These are phyloP conservation scores for Portunus trituberculatus DNA, from an alignment of 1,140 invertebrate genomes.

Conservation along the genomic window DNA sequence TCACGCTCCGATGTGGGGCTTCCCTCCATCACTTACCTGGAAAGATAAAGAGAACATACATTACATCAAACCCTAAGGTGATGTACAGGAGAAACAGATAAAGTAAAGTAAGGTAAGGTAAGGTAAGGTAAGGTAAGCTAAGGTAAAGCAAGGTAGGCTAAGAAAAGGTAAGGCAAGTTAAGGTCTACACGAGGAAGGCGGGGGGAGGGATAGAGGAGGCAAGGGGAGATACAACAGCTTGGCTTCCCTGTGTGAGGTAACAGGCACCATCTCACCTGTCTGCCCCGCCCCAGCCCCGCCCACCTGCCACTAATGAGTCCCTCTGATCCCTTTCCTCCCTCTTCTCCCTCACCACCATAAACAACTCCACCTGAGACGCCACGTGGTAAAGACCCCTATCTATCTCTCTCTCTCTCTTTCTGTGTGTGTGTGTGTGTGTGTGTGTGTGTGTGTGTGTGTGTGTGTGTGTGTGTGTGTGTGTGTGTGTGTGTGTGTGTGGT, in stretches of 20 bases:
- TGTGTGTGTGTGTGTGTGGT: neutral
- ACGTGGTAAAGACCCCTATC: neutral
- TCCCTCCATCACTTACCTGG: neutral
- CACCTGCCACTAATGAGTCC: neutral
- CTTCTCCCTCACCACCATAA: neutral
- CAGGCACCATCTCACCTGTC: neutral
- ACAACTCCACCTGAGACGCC: neutral
- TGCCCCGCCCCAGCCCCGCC: neutral
- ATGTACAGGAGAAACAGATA: neutral
- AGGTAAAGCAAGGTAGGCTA: neutral
- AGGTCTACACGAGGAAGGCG: neutral
- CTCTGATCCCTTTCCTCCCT: neutral
- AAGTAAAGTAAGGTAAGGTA: too few relatives aligned
- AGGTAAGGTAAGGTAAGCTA: too few relatives aligned
- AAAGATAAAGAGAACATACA: neutral
- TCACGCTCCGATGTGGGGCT: neutral
- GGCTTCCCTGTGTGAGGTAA: neutral
- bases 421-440: slow-evolving; percentile 20
- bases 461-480: slow-evolving; percentile 20
- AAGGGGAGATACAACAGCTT: neutral
- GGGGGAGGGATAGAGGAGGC: neutral
- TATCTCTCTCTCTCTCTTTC: neutral
- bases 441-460: slow-evolving; percentile 20
- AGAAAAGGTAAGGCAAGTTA: neutral
- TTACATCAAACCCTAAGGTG: neutral